Base-by-base conservation (phyloP, 2,113 vertebrate species). In the Dromaius novaehollandiae region DNA sequence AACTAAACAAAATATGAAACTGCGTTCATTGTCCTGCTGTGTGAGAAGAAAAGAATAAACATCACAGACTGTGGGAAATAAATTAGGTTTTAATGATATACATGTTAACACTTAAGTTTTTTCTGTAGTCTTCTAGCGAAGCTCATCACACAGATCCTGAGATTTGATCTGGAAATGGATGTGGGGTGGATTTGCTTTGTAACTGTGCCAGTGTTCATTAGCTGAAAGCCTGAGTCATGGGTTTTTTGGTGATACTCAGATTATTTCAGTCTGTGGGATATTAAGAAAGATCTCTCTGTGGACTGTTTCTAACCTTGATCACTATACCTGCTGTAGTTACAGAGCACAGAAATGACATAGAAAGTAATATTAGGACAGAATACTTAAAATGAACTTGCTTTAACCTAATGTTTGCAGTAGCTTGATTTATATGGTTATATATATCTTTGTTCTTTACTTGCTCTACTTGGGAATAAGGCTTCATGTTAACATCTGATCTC, bases 191-290 rank as follows among this genome's bases (percentile, higher is more conserved):
- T 83, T 77, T 80, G 6, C 40, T 75, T 95, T 83, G 30, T 51
- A 69, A 34, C 9, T 69, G 5, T 65, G 46, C 36, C 22, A 61
- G 24, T 48, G 19, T 85, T 94, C 12, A 14, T 65, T 87, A 83
- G 46, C 19, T 80, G 58, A 64, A 81, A 83, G 40, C 44, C 34
- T 64, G 78, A 70, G 46, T 77, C 64, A 25, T 63, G 71, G 91
- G 25, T 87, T 82, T 81, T 92, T 87, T 89, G 26, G 30, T 91
- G 81, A 28, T 76, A n/a, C 2, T 5, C 26, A 22, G 36, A 13
- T 77, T 93, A 76, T 87, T 95, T 92, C 3, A 19, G 65, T 95
- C n/a, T 81, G 30, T 81, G 55, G 14, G 20, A 66, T 66, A n/a
- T 44, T 91, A 73, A 76, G 56, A 82, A 73, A 78, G 40, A 68